Conservation (phyloP, 2,888 invertebrate species). For the Pristionchus exspectatus region DNA sequence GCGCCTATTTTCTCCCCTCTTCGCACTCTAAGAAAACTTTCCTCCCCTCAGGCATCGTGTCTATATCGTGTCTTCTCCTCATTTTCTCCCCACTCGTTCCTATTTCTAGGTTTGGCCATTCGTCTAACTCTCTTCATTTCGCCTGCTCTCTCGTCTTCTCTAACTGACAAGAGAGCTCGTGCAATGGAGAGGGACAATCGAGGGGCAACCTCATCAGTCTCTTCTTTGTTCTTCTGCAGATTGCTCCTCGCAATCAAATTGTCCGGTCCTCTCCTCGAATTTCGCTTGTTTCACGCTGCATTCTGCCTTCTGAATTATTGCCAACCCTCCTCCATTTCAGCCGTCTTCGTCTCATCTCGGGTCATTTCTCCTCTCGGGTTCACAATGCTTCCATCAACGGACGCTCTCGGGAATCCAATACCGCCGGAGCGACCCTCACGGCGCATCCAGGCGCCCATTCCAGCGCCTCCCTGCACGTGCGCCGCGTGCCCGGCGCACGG, state of each 20-base stretch:
- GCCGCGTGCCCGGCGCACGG: conserved; percentile 51
- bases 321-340: not conserved
- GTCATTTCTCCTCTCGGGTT: not conserved
- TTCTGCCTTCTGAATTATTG: not conserved
- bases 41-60: conserved; percentile 26
- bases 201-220: conserved; percentile 28
- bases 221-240: conserved; percentile 12
- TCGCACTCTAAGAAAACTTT: conserved; percentile 12
- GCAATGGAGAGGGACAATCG: too few relatives aligned
- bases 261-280: not conserved
- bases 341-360: not conserved
- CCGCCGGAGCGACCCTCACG: not conserved
- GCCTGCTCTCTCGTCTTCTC: not conserved
- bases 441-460: conserved; percentile 18
- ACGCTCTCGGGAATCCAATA: conserved; percentile 16
- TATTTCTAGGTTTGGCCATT: not conserved
- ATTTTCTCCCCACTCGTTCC: conserved; percentile 7
- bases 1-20: not conserved
- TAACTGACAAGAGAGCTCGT: not conserved
- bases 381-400: conserved; percentile 22
- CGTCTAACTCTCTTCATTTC: not conserved
- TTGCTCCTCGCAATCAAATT: conserved; percentile 25
- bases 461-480: conserved; percentile 36
- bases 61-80: not conserved
- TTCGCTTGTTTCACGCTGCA: not conserved